These are phyloP conservation scores for Drosophila paramelanica DNA, from an alignment of 2,888 invertebrate genomes.

Conservation along the genomic window DNA sequence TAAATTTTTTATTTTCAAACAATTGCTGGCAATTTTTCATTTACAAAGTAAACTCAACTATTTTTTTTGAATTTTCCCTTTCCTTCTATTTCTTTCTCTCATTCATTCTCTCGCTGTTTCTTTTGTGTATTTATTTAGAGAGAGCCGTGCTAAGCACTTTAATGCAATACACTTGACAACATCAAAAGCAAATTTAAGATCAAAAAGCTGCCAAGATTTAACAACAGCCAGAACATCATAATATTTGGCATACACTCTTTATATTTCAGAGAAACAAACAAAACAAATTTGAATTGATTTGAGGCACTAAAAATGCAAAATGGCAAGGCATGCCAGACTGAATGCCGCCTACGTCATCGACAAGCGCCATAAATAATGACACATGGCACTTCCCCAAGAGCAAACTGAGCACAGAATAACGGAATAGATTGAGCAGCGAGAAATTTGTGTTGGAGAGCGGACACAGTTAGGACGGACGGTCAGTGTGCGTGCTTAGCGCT, in stretches of 20 bases:
- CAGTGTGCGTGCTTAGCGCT: conserved; percentile 78
- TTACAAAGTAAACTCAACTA: background rate
- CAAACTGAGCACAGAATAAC: conserved; percentile 6
- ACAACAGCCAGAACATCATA: conserved; percentile 51
- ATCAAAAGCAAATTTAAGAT: conserved; percentile 50
- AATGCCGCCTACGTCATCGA: conserved; percentile 72
- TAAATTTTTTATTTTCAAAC: background rate
- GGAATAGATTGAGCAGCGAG: conserved; percentile 11
- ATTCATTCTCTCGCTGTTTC: no score
- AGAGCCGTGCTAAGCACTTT: background rate
- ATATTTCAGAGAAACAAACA: conserved; percentile 4
- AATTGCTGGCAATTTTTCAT: background rate
- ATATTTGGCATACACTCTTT: conserved; percentile 58
- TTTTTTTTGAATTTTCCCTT: no score
- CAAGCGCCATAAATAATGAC: conserved; percentile 55
- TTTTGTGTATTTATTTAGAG: no score
- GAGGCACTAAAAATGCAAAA: conserved; percentile 10
- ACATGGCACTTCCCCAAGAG: conserved; percentile 36
- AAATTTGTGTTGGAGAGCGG: conserved; percentile 27
- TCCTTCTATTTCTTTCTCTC: background rate
- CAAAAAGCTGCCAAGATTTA: conserved; percentile 43
- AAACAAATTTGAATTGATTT: conserved; percentile 7
- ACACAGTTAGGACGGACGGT: conserved; percentile 32
- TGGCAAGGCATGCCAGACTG: conserved; percentile 49
- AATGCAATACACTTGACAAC: conserved; percentile 25